These are phyloP conservation scores for Coleophora flavipennella DNA, from an alignment of 2,888 invertebrate genomes.

Conservation along the genomic window DNA sequence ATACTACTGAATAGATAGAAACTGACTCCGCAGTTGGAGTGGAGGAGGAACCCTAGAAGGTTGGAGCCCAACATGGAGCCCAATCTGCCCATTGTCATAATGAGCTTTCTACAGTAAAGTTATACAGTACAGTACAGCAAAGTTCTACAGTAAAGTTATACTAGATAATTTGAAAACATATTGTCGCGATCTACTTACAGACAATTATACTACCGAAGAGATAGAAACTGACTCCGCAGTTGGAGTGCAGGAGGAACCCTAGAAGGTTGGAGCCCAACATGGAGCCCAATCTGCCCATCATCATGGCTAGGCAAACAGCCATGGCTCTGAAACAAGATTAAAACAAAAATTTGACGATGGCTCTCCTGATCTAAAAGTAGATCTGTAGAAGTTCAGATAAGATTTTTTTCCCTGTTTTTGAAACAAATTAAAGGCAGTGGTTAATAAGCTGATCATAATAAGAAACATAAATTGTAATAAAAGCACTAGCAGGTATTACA, in stretches of 20 bases:
- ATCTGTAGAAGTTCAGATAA: too few relatives aligned
- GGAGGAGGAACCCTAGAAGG: constrained; percentile 75
- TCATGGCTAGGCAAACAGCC: constrained; percentile 76
- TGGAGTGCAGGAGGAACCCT: constrained; percentile 74
- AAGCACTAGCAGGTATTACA: too few relatives aligned
- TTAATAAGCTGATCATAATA: too few relatives aligned
- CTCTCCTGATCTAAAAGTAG: neutral
- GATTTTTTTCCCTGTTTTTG: too few relatives aligned
- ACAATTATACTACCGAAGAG: constrained; percentile 70
- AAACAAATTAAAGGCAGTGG: too few relatives aligned
- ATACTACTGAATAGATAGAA: constrained; percentile 73
- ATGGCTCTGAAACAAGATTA: constrained; percentile 60
- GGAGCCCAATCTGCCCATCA: constrained; percentile 77
- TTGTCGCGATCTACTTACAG: constrained; percentile 32
- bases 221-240: constrained; percentile 76
- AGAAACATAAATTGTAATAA: too few relatives aligned
- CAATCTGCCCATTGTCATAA: constrained; percentile 75
- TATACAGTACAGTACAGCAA: constrained; percentile 36
- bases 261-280: constrained; percentile 77
- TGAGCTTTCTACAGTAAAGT: too few relatives aligned
- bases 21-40: constrained; percentile 73
- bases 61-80: constrained; percentile 79
- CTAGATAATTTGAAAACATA: too few relatives aligned
- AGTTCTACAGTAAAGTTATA: too few relatives aligned
- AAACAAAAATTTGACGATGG: neutral